A percentile compares a stretch with the other conserved stretches of the same genome.
These are phyloP conservation scores for Dryobates pubescens DNA, from an alignment of 2,797 vertebrate species.

Conservation along the genomic window DNA sequence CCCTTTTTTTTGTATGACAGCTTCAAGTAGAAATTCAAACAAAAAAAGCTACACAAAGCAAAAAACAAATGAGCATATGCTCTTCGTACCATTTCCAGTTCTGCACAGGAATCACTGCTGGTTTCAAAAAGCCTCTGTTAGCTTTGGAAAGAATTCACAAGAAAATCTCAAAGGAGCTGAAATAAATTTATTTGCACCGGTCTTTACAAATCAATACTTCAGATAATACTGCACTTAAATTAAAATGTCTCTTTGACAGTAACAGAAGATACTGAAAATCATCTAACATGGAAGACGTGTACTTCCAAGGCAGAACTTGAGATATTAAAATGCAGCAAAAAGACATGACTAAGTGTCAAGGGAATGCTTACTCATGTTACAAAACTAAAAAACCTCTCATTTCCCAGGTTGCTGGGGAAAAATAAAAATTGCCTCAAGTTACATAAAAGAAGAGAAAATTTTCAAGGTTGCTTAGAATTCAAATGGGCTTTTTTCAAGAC, in stretches of 20 bases:
- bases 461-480: not conserved
- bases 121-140: not conserved
- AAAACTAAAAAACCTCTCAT: not conserved
- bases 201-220: not conserved
- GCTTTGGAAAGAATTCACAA: not conserved
- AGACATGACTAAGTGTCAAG: constrained; percentile 4
- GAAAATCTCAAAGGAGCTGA: not conserved
- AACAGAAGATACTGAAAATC: not conserved
- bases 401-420: not conserved
- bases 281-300: not conserved
- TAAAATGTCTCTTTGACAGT: not conserved
- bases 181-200: not conserved
- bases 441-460: constrained; percentile 6
- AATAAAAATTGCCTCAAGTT: not conserved
- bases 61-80: not conserved
- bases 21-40: not conserved
- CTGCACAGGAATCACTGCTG: not conserved
- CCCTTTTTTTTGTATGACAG: not conserved
- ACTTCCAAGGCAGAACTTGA: not conserved
- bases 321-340: not conserved
- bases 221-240: not conserved
- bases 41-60: too few species aligned
- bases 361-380: constrained; percentile 15
- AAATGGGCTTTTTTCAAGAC: not conserved
- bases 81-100: not conserved